Percentiles rank a stretch among this genome's conserved stretches.
Evolutionary conservation across 2,113 vertebrate species (phyloP).

Genomic region (Bos javanicus): DNA sequence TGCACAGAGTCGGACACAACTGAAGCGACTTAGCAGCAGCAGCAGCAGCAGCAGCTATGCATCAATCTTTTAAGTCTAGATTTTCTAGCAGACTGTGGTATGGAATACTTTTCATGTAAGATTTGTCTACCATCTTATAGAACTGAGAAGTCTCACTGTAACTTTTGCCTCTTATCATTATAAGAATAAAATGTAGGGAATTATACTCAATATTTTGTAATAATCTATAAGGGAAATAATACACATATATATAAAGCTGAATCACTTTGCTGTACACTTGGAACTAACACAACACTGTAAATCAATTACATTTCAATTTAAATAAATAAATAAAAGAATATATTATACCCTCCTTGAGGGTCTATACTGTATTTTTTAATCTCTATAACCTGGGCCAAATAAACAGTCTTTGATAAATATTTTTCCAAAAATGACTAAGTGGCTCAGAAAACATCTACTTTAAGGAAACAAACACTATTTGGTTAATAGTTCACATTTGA

Average conservation of each 20-base stretch:
- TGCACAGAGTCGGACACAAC: too few species aligned
- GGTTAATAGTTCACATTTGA: background rate
- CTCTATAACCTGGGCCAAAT: background rate
- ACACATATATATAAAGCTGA: background rate
- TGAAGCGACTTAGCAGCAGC: too few species aligned
- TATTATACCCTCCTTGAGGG: background rate
- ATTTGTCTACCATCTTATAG: background rate
- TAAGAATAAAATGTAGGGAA: background rate
- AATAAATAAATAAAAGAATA: background rate
- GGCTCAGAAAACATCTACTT: background rate
- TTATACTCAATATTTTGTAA: background rate
- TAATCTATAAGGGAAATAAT: background rate
- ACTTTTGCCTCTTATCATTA: background rate
- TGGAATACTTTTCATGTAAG: background rate
- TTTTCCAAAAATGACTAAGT: background rate
- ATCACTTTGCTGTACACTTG: background rate
- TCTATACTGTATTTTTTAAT: background rate
- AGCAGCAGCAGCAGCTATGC: background rate
- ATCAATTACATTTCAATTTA: background rate
- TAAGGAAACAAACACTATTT: background rate
- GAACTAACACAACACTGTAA: background rate
- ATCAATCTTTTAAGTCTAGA: background rate
- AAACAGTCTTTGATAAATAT: background rate
- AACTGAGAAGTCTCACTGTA: background rate
- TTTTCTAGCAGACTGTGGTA: background rate